These are phyloP conservation scores for Ptilorrhoa leucosticta DNA, from an alignment of 2,113 vertebrate genomes.

Conservation along the genomic window DNA sequence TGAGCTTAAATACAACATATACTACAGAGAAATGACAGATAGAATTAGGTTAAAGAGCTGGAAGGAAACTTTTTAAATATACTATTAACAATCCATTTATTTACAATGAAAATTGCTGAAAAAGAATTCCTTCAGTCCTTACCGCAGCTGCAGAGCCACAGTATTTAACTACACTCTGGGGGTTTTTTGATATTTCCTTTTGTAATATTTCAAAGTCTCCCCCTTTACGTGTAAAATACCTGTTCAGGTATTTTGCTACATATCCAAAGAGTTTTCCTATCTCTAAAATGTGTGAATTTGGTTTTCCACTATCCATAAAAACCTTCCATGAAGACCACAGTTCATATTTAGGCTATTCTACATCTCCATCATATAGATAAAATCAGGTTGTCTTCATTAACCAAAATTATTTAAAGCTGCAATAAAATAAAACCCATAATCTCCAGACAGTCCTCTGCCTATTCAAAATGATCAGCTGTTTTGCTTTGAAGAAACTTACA, in stretches of 20 bases:
- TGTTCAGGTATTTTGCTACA: too few species aligned
- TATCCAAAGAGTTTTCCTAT: neutral
- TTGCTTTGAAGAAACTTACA: neutral
- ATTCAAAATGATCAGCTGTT: neutral
- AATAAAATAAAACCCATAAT: neutral
- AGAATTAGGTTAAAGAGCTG: neutral
- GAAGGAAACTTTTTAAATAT: neutral
- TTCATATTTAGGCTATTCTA: neutral
- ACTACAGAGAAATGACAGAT: neutral
- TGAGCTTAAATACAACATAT: neutral
- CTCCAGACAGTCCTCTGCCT: neutral
- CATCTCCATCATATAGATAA: neutral
- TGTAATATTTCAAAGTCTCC: neutral
- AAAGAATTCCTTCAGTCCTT: neutral
- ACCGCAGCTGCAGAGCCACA: neutral
- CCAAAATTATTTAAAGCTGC: neutral
- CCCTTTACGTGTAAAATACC: neutral
- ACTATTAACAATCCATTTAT: neutral
- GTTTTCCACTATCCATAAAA: neutral
- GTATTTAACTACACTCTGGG: neutral
- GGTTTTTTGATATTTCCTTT: neutral
- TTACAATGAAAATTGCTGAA: neutral
- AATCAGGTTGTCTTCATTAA: neutral
- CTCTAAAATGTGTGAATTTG: rapidly evolving
- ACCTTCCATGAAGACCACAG: neutral